These are phyloP conservation scores for Tinamus major DNA, from an alignment of 2,797 vertebrate genomes.

Conservation along the genomic window DNA sequence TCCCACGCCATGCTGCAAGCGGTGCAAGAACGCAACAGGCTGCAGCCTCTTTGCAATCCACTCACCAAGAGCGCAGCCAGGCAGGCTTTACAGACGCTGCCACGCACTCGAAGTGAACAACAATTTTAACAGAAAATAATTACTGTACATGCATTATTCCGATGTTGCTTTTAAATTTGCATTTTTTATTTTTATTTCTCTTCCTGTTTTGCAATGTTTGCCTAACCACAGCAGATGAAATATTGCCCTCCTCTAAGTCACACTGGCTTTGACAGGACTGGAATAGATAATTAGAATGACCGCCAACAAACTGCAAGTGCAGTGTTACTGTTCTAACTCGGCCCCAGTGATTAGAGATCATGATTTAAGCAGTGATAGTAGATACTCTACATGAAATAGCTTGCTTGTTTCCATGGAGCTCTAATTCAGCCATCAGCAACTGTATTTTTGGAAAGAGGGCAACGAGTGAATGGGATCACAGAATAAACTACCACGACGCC, in stretches of 20 bases:
- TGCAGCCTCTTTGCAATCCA: background rate
- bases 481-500: slow-evolving; percentile 46
- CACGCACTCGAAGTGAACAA: background rate
- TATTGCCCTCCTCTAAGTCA: background rate
- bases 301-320: background rate
- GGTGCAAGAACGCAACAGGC: background rate
- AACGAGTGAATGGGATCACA: slow-evolving; percentile 35
- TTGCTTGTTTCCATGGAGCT: background rate
- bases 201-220: background rate
- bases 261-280: background rate
- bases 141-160: accelerated
- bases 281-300: background rate
- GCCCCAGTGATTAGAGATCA: accelerated
- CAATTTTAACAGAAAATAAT: background rate
- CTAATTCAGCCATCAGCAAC: background rate
- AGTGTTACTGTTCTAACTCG: background rate
- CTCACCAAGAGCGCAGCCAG: background rate
- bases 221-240: background rate
- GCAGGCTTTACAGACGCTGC: background rate
- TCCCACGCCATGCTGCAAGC: background rate
- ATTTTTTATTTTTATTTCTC: background rate
- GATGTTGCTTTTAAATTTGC: background rate
- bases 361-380: background rate
- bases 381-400: background rate
- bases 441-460: background rate